Conservation (phyloP, 2,113 vertebrate genomes). For the Colaptes auratus region DNA sequence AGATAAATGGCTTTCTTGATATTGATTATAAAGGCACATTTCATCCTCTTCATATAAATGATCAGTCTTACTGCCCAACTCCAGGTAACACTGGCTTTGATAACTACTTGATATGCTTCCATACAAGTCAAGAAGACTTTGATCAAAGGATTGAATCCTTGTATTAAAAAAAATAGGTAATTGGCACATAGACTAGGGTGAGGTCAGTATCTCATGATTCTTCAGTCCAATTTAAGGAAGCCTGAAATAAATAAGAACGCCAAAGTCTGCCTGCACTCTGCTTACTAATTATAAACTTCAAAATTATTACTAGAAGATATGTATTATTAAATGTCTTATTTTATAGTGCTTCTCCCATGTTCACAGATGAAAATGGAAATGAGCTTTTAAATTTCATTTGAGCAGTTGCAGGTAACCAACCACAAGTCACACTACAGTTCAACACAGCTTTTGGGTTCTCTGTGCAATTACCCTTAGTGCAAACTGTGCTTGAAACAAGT, state of each 20-base stretch:
- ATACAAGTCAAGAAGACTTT: not conserved
- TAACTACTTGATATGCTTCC: not conserved
- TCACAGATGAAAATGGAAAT: conserved; percentile 19
- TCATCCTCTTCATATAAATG: not conserved
- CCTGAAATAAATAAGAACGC: not conserved
- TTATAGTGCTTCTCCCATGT: not conserved
- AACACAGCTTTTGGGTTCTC: not conserved
- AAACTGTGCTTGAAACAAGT: not conserved
- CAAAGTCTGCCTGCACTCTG: not conserved
- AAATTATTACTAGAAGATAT: not conserved
- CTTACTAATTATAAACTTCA: not conserved
- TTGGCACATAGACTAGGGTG: not conserved
- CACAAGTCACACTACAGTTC: not conserved
- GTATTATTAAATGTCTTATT: not conserved
- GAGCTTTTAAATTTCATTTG: not conserved
- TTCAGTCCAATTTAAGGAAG: not conserved
- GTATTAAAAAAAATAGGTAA: not conserved
- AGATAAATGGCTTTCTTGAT: not conserved
- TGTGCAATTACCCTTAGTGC: not conserved
- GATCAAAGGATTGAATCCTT: not conserved
- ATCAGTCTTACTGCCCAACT: not conserved
- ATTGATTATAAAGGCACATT: not conserved
- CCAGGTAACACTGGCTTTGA: not conserved
- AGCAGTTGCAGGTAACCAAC: not conserved
- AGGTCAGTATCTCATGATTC: not conserved